Evolutionary conservation across 2,797 vertebrate species (phyloP).

Genomic region (Alauda arvensis): DNA sequence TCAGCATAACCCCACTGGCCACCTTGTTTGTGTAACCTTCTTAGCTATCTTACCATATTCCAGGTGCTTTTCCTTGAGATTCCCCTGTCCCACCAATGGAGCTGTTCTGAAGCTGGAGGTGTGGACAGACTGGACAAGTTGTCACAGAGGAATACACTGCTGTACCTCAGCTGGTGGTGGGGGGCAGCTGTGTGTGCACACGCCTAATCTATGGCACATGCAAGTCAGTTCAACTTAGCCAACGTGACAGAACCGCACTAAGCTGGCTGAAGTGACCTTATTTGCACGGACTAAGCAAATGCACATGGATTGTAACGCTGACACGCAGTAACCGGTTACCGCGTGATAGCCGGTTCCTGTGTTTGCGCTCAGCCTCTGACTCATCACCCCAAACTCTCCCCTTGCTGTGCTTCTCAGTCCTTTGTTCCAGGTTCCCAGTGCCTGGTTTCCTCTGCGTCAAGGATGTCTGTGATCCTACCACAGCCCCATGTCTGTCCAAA

Average conservation of each 20-base stretch:
- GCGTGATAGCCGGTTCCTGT: neutral
- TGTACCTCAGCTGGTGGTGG: neutral
- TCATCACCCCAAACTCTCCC: constrained; percentile 25
- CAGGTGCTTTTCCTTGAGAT: neutral
- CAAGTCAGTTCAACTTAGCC: neutral
- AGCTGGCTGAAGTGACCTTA: constrained; percentile 39
- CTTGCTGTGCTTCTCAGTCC: constrained; percentile 2
- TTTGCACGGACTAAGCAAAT: constrained; percentile 39
- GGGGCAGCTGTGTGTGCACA: neutral
- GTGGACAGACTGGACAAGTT: neutral
- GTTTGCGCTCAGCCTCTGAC: constrained; percentile 13
- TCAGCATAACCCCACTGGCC: neutral
- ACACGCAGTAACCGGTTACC: neutral
- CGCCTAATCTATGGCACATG: constrained; percentile 37
- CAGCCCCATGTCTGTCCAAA: neutral
- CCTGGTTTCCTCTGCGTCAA: constrained; percentile 1
- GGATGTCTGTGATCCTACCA: neutral
- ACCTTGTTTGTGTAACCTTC: neutral
- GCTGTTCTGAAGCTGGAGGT: neutral
- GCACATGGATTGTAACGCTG: constrained; percentile 24
- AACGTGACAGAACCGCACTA: neutral
- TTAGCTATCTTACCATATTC: neutral
- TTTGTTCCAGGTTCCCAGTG: constrained; percentile 35
- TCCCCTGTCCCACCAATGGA: neutral
- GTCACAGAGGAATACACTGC: neutral